Base-by-base conservation (phyloP, 2,113 vertebrate genomes). In the Gallinago jamesoni region DNA sequence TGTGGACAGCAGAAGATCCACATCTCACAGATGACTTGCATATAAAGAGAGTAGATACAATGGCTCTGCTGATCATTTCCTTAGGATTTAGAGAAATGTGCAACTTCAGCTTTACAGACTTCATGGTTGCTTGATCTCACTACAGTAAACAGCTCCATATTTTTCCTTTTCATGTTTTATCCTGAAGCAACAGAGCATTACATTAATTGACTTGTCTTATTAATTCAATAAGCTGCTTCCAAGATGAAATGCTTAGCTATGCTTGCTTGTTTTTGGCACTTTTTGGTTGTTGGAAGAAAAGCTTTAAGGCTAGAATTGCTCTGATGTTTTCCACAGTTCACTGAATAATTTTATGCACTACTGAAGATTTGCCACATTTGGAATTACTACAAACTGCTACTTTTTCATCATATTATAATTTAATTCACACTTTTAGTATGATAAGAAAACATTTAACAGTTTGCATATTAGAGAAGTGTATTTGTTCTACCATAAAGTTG, bases 191-290 rank as follows among this genome's bases (percentile, higher is more conserved):
- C 96, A 97, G 98, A 98, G 97, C 97, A 97, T 98, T 97, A 97
- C 97, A 98, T 98, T 98, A 98, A 98, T 98, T 98, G 98, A 98
- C 97, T 98, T 98, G 97, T 98, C 98, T 98, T 98, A 98, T 98
- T 98, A 98, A 98, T 98, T 98, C 98, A 98, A 97, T 98, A 98
- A 98, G 97, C 97, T 96, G 94, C 97, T 97, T 97, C 95, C 85
- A 97, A 97, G 97, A 98, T 97, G 97, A 98, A 98, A 98, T 96
- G 95, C 96, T 98, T 97, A 97, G 96, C 97, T 98, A 91, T 95
- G 97, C 97, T 97, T 97, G 82, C 97, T 97, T 97, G 86, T 97
- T 97, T 96, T 78, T 97, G 90, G 93, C 94, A 96, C 93, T 96
- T 97, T 97, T 97, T 95, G 86, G 92, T 97, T 97, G 92, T 95